phyloP scores from a whole-genome alignment of 2,113 vertebrate genomes.

The Zosterops lateralis region DNA sequence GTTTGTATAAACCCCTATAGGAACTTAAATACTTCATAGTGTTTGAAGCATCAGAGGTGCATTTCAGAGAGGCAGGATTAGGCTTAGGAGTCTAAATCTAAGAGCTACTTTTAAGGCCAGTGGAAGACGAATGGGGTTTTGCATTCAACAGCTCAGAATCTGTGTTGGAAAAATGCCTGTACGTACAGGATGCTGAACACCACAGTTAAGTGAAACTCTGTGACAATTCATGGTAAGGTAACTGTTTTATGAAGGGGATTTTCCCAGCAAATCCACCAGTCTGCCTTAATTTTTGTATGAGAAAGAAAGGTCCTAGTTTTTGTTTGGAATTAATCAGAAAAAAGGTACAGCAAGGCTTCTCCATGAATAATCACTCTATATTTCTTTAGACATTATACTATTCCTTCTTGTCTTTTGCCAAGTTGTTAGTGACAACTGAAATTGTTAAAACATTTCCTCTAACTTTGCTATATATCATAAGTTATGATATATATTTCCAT shows the following conservation, averaged over 20 bases:
- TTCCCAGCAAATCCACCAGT: background rate
- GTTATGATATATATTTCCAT: background rate
- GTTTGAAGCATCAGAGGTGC: background rate
- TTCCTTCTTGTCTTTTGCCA: background rate
- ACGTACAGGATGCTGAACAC: background rate
- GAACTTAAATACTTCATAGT: background rate
- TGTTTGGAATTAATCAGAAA: background rate
- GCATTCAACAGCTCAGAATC: background rate
- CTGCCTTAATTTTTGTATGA: background rate
- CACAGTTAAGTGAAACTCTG: background rate
- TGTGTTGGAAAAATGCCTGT: background rate
- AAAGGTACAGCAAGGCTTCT: background rate
- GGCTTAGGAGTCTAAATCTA: background rate
- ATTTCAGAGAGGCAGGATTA: background rate
- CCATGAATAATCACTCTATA: rapidly evolving
- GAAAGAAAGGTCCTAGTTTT: background rate
- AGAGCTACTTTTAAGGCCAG: background rate
- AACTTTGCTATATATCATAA: background rate
- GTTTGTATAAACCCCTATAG: background rate
- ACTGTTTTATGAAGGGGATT: background rate
- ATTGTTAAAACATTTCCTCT: background rate
- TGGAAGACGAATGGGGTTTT: background rate
- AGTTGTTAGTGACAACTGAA: background rate
- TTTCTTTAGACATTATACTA: background rate
- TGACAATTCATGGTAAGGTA: background rate